Evolutionary conservation across 2,113 vertebrate genomes (phyloP), one percentile per base, ranked within the genome.

Genomic region (Piaya cayana): DNA sequence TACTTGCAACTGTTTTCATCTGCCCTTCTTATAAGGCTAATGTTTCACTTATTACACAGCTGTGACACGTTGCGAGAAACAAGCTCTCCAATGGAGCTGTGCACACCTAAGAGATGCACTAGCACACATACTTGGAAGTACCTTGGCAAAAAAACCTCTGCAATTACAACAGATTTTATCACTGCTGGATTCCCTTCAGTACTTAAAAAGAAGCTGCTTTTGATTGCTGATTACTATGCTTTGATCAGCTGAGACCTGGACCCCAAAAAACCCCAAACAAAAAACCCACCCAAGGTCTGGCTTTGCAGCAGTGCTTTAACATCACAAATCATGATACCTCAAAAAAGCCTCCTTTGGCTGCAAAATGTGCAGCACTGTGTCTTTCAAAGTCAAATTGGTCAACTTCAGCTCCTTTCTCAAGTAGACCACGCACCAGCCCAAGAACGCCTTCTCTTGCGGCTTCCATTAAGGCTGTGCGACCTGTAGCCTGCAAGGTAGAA

Each of bases 401-500:
- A 43, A 98, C 98, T 27, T 98, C 95, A 4, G 96, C 99, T 43
- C 99, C 99, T 95, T 83, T 98, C 91, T 94, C 98, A 8, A 99
- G 97, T 50, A 99, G 98, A 17, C 55, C 98, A 56, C 96, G 97
- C 8, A 99, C 98, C 8, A 99, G 82, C 32, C 97, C 98, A 18
- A 98, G 10, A 12, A 90, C 98, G 0, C 99, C 99, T 55, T 98
- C 98, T 91, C 97, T 98, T 3, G 98, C 93, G 0, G 98, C 98
- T 95, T 98, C 99, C 99, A 99, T 99, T 79, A 99, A 71, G 22
- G 98, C 98, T 1, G 99, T 99, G 47, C 98, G 97, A 12, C 99
- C 98, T 1, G 98, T 99, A 63, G 95, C 88, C 99, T 99, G 96
- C n/a, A 39, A 36, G 65, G 18, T 14, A 82, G 64, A 75, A 32